phyloP scores from a whole-genome alignment of 2,888 invertebrate species.

The Neoascia interrupta region DNA sequence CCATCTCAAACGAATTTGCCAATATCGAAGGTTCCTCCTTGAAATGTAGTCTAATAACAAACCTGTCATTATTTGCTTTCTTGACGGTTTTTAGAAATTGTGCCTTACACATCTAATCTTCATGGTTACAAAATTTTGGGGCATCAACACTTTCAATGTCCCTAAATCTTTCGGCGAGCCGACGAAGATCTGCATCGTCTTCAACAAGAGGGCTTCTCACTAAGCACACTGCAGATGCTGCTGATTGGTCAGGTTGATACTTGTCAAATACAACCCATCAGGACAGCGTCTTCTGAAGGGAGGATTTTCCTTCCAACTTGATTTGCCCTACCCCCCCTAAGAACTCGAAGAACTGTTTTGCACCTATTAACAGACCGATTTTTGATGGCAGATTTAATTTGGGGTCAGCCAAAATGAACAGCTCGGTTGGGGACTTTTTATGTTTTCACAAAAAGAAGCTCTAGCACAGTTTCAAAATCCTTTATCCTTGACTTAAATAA shows the following conservation, averaged over 20 bases:
- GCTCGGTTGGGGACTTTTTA: conserved; percentile 14
- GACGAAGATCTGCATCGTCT: too few relatives aligned
- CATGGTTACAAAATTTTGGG: neutral
- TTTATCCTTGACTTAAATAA: too few relatives aligned
- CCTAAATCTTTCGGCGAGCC: too few relatives aligned
- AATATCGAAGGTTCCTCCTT: too few relatives aligned
- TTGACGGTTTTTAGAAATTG: neutral
- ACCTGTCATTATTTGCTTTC: neutral
- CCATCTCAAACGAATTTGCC: too few relatives aligned
- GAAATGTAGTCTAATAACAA: neutral
- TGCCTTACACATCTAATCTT: neutral
- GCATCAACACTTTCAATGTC: neutral
- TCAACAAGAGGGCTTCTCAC: too few relatives aligned
- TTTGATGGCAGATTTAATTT: too few relatives aligned
- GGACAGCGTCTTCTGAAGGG: conserved; percentile 5
- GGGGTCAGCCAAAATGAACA: conserved; percentile 17
- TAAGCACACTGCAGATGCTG: neutral
- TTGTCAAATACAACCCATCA: conserved; percentile 23
- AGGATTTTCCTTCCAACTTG: neutral
- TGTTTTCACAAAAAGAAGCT: conserved; percentile 16
- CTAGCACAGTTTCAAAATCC: conserved; percentile 7
- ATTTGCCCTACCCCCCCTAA: conserved; percentile 22
- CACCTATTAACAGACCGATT: too few relatives aligned
- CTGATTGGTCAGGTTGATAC: neutral
- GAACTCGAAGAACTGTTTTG: too few relatives aligned